Base-by-base conservation (phyloP, 2,888 invertebrate genomes). In the Salpingus planirostris region DNA sequence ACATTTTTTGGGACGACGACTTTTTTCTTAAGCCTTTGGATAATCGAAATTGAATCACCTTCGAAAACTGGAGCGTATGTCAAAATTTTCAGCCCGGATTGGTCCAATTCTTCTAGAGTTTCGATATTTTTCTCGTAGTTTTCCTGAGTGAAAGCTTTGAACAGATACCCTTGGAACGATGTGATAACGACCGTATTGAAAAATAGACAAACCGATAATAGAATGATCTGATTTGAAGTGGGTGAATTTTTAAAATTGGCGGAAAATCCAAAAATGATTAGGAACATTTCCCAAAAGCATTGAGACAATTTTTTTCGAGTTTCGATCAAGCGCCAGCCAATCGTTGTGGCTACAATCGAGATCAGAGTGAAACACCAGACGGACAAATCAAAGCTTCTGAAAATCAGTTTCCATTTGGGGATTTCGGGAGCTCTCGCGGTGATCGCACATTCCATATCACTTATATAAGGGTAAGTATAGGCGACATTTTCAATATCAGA, bases 121-220 rank as follows among this genome's bases (percentile, higher is more conserved):
- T 66, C 44, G 8, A 71, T 65, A 24, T 70, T 66, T 1, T 57
- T 53, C 39, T 63, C 67, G 49, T 63, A 66, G 6, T 59, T 55
- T 18, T 56, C 57, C 10, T 55, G 60, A 12, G 63, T 63, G 37
- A 64, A 66, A 2, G 64, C 63, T 18, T 57, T 64, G 24, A 67
- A 60, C 24, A 71, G 47, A 10, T 59, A 59, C 6, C 68, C 68
- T 45, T 67, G 61, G 36, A 67, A 65, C 11, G 57, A 51, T 0
- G 60, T 59, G 8, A 55, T 52, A 13, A 67, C 45, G 2, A 68
- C 65, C 2, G 70, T 43, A 21, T 60, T 62, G 23, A 64, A 57
- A 2, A 66, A 27, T 11, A 69, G 21, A n/a, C 30, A 31, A 2
- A 15, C 11, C 2, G 3, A 6, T n/a, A 33, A 13, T n/a, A n/a